Conservation (phyloP, 2,113 vertebrate genomes). For the Gallinago undulata region DNA sequence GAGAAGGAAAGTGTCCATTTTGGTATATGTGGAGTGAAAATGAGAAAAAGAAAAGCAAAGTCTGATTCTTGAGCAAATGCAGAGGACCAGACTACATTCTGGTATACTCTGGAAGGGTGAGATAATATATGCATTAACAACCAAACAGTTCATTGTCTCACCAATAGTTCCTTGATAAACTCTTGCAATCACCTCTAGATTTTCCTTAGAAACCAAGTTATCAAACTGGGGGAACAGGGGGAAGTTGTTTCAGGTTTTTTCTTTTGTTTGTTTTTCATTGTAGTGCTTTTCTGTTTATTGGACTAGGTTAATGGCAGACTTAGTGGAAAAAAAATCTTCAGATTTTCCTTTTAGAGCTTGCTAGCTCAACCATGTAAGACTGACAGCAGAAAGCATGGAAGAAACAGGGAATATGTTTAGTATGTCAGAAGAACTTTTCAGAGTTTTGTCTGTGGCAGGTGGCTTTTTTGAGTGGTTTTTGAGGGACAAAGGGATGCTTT, state of each 20-base stretch:
- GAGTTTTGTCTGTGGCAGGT: not conserved
- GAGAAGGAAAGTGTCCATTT: not conserved
- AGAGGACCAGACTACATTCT: not conserved
- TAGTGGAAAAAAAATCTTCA: not conserved
- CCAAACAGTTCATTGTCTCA: not conserved
- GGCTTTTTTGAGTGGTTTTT: not conserved
- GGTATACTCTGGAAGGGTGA: not conserved
- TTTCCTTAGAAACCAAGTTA: not conserved
- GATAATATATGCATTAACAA: not conserved
- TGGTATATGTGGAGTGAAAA: not conserved
- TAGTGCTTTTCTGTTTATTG: not conserved
- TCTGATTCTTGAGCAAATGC: not conserved
- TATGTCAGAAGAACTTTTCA: not conserved
- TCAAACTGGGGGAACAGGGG: fast-evolving
- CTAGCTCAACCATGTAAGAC: not conserved
- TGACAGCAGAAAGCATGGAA: not conserved
- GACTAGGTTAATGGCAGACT: not conserved
- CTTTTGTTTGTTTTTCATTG: not conserved
- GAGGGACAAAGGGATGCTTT: fast-evolving
- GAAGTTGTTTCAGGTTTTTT: not conserved
- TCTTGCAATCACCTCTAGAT: not conserved
- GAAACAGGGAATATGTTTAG: not conserved
- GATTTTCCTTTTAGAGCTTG: not conserved
- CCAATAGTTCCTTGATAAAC: not conserved
- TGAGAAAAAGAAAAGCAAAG: not conserved